Conservation (phyloP, 1,140 invertebrate species). For the Gonatopus flavifemur region DNA sequence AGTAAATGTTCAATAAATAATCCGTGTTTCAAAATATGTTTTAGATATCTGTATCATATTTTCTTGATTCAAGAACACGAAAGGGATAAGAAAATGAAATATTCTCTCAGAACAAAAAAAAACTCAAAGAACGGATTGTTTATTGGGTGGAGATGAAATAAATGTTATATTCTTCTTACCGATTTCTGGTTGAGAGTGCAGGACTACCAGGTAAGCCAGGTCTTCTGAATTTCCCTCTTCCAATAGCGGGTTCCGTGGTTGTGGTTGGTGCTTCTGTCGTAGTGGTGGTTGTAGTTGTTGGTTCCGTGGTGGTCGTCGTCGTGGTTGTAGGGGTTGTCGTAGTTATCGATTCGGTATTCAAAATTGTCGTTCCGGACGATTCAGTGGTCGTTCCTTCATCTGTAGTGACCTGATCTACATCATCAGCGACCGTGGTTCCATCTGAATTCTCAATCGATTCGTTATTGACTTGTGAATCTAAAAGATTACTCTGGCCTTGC, state of each 20-base stretch:
- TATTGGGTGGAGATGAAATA: no score
- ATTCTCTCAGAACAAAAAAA: no score
- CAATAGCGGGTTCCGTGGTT: conserved; percentile 41
- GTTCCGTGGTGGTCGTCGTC: conserved; percentile 61
- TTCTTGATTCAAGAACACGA: not conserved
- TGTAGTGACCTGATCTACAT: conserved; percentile 63
- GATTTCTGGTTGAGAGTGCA: conserved; percentile 43
- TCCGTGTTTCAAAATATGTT: no score
- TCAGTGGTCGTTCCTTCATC: conserved; percentile 62
- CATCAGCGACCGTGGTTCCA: conserved; percentile 49
- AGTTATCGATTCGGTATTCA: conserved; percentile 56
- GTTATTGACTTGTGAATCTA: conserved; percentile 47
- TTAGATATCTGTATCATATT: no score
- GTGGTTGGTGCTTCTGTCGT: conserved; percentile 35
- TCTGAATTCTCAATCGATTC: conserved; percentile 40
- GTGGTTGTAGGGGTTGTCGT: conserved; percentile 59
- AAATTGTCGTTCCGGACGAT: conserved; percentile 53
- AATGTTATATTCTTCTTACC: no score
- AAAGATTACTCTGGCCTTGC: conserved; percentile 72
- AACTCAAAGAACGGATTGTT: no score
- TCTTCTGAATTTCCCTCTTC: conserved; percentile 51
- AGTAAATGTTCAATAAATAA: not conserved
- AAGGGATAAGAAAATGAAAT: not conserved
- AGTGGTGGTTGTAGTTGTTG: conserved; percentile 31
- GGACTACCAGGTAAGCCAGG: conserved; percentile 36